Percentiles rank a stretch among this genome's conserved stretches.
These are phyloP conservation scores for Atlantisia rogersi DNA, from an alignment of 2,113 vertebrate genomes.

Conservation along the genomic window DNA sequence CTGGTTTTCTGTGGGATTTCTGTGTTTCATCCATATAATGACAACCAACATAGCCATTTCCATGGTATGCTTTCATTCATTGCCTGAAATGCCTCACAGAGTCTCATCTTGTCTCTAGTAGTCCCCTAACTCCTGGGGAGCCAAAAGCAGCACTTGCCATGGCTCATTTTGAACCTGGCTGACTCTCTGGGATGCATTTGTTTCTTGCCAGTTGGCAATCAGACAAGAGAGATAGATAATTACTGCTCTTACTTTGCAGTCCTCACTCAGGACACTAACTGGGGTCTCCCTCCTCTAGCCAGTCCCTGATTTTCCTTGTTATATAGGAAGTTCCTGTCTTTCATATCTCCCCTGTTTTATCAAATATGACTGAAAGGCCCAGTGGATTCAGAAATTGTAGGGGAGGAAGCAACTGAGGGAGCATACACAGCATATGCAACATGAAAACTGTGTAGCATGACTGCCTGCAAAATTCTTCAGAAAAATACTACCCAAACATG, in stretches of 20 bases:
- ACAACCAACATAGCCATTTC: not conserved
- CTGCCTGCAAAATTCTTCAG: not conserved
- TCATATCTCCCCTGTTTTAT: not conserved
- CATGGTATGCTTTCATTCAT: not conserved
- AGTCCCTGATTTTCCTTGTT: not conserved
- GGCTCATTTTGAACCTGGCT: not conserved
- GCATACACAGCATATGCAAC: too few relatives aligned
- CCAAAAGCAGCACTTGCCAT: not conserved
- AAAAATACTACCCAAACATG: not conserved
- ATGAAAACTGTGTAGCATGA: not conserved
- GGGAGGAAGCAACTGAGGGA: not conserved
- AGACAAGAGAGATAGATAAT: not conserved
- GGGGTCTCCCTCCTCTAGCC: accelerated
- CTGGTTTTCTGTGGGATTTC: not conserved
- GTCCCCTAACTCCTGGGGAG: not conserved
- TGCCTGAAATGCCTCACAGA: not conserved
- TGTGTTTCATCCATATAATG: not conserved
- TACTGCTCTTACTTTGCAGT: not conserved
- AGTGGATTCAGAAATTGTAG: not conserved
- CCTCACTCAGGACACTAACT: not conserved
- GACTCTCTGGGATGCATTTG: not conserved
- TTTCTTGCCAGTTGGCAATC: not conserved
- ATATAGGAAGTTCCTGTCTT: not conserved
- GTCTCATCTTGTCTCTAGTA: not conserved
- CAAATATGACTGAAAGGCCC: not conserved